phyloP scores from a whole-genome alignment of 2,797 vertebrate species.

The Karalla daura region DNA sequence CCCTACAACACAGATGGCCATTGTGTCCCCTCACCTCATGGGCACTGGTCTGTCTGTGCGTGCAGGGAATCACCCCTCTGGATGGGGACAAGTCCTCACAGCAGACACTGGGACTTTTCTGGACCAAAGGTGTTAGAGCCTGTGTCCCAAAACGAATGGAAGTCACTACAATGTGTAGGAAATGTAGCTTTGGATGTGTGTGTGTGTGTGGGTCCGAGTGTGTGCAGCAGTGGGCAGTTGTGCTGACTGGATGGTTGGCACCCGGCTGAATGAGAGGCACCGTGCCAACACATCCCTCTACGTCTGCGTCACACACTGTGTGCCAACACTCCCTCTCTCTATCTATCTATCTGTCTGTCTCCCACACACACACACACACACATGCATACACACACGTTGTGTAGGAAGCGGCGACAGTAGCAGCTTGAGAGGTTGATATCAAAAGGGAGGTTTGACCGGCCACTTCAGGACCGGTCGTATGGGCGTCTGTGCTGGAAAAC shows the following conservation, averaged over 20 bases:
- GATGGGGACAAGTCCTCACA: too few species aligned
- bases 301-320: conserved; percentile 59
- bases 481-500: background rate
- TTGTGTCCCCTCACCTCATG: conserved; percentile 61
- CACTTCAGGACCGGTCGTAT: background rate
- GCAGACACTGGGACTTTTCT: too few species aligned
- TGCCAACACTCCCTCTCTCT: conserved; percentile 19
- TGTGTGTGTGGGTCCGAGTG: conserved; percentile 28
- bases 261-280: conserved; percentile 54
- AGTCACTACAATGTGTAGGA: too few species aligned
- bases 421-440: conserved; percentile 8
- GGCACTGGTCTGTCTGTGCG: conserved; percentile 17
- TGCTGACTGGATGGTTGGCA: conserved; percentile 66
- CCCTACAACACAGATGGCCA: conserved; percentile 56
- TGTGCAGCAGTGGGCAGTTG: conserved; percentile 36
- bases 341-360: background rate
- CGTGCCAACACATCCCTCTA: conserved; percentile 61
- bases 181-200: too few species aligned
- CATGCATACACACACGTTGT: background rate
- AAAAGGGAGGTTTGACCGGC: background rate
- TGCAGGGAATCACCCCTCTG: too few species aligned
- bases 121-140: too few species aligned
- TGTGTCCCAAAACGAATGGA: too few species aligned
- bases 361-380: conserved; percentile 10
- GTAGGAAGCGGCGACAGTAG: conserved; percentile 16